Evolutionary conservation across 2,888 invertebrate genomes (phyloP).

Genomic region (Agapetus fuscipes): DNA sequence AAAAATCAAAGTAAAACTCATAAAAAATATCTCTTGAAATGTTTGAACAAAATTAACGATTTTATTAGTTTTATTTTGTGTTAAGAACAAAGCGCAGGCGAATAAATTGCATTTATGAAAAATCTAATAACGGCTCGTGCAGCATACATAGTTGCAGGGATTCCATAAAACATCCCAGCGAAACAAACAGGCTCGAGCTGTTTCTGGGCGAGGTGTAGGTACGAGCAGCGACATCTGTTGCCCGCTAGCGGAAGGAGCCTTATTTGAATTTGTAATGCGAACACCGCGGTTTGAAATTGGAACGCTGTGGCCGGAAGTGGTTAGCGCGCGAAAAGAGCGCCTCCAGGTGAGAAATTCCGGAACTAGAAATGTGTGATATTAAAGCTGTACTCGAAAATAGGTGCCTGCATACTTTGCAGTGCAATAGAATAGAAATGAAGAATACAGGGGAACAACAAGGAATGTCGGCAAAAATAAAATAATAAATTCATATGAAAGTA

Average conservation of each 20-base stretch:
- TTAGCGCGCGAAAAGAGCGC: neutral
- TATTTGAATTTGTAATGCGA: slow-evolving; percentile 6
- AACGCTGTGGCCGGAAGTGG: neutral
- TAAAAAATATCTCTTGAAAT: no score
- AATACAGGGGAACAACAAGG: neutral
- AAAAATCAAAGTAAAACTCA: no score
- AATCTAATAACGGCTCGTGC: no score
- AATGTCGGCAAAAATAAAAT: neutral
- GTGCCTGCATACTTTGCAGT: neutral
- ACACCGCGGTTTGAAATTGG: slow-evolving; percentile 5
- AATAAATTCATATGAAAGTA: neutral
- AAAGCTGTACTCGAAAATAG: no score
- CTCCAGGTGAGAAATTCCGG: neutral
- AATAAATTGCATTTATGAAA: no score
- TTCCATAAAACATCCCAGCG: no score
- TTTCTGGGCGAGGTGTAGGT: neutral
- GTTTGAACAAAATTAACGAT: no score
- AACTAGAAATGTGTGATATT: no score
- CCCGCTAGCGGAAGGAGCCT: neutral
- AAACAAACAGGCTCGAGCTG: no score
- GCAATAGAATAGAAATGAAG: neutral
- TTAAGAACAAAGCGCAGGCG: no score
- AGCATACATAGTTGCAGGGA: no score
- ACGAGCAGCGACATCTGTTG: slow-evolving; percentile 6
- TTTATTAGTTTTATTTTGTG: no score